Evolutionary conservation across 2,797 vertebrate genomes (phyloP), one percentile per base, ranked within the genome.

Genomic region (Paguma larvata): DNA sequence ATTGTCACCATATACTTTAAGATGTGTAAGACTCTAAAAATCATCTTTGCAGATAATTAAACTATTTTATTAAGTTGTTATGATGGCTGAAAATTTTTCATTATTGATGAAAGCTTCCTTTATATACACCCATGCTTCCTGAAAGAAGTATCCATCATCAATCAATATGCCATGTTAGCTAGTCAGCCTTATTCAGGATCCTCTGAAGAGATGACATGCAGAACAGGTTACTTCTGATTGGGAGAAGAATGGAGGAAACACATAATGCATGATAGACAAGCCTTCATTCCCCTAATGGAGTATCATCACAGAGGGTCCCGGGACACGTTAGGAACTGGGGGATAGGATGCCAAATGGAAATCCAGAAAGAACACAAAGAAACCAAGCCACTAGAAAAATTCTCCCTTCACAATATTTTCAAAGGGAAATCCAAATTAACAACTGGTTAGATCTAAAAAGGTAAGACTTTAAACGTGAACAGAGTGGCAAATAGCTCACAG

Each of bases 221-320:
- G 38, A 73, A 4, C 25, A 91, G n/a, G 34, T 25, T 72, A 9
- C 7, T 59, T 82, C 38, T 34, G 59, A 12, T 2, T 75, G 48
- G 72, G 51, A 67, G 62, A 30, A 65, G 23, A 56, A 18, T 11
- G 51, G 14, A 46, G 32, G 44, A 91, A 62, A 8, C 11, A 15
- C 2, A 15, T 13, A 11, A 34, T 3, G 5, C 23, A n/a, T 15
- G 6, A 6, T 8, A 15, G 6, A 0, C 30, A n/a, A 30, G 16
- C 9, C 2, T 32, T 67, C 25, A 30, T 48, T 46, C 65, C 38
- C 14, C 70, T 38, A 2, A 44, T 21, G 59, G 44, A n/a, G 12
- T 14, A 4, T 63, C 67, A 18, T 30, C 4, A 38, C 13, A 27
- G 16, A n/a, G 30, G 15, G 15, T 38, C n/a, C 27, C 19, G 21